Conservation (phyloP, 2,797 vertebrate genomes). For the Heterohyrax brucei region DNA sequence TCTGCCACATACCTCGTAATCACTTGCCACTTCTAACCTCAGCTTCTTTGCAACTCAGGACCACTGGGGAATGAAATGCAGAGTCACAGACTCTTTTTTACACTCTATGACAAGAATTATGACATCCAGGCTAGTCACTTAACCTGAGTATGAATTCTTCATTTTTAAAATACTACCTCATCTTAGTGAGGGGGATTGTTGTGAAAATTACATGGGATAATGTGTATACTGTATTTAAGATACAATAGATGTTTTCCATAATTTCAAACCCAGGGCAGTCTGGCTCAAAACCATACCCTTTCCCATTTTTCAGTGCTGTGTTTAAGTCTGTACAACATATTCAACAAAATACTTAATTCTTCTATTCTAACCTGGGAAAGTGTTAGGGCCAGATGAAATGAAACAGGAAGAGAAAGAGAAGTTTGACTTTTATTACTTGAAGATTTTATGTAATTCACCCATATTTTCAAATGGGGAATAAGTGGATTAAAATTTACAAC, state of each 20-base stretch:
- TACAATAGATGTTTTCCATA: not conserved
- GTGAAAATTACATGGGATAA: slow-evolving; percentile 48
- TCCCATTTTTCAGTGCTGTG: not conserved
- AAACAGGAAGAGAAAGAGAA: slow-evolving; percentile 71
- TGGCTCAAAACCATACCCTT: not conserved
- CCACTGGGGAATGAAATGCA: not conserved
- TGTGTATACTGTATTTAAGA: not conserved
- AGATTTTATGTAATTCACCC: slow-evolving; percentile 67
- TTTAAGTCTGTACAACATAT: not conserved
- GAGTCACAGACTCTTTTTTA: slow-evolving; percentile 2
- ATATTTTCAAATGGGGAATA: slow-evolving; percentile 66
- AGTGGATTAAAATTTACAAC: slow-evolving; percentile 63
- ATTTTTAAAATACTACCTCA: slow-evolving; percentile 29
- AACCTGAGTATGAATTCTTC: slow-evolving; percentile 46
- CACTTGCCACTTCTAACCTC: slow-evolving; percentile 35
- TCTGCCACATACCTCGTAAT: not conserved
- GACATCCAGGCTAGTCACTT: not conserved
- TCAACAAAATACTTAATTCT: slow-evolving; percentile 59
- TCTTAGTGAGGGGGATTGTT: slow-evolving; percentile 19
- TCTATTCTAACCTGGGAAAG: slow-evolving; percentile 65
- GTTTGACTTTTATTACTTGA: slow-evolving; percentile 67
- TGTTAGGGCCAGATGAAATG: slow-evolving; percentile 53
- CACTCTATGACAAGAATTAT: slow-evolving; percentile 23
- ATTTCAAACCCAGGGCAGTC: slow-evolving; percentile 16
- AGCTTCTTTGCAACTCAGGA: slow-evolving; percentile 11